Evolutionary conservation across 2,888 invertebrate species (phyloP), one percentile per base, ranked within the genome.

Genomic region (Leucophenga montana): DNA sequence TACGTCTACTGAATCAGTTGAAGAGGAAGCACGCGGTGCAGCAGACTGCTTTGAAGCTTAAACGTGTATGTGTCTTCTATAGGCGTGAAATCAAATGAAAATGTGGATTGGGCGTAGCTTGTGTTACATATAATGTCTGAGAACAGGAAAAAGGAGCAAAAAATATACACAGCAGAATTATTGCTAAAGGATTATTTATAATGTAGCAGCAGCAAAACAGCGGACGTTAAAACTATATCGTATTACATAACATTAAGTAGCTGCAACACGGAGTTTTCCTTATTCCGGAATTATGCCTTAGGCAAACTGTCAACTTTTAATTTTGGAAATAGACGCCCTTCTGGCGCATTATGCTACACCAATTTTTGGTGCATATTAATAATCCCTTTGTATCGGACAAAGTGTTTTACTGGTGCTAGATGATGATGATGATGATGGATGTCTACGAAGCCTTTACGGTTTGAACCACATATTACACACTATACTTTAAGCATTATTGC

Each of bases 41-140:
- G 65, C 85, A 86, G 72, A 81, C 89, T 75, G 89, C 89, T 71
- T 75, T 89, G 11, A 89, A 88, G 81, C 67, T 89, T 71, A 89
- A 89, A 85, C 87, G 88, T 84, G 88, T 89, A 88, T 79, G 88
- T 86, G 83, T 85, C 66, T 68, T 85, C 66, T 68, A 67, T 64
- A 13, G 8, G 11, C 18, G 16, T 18, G 11, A 64, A n/a, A 27
- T 16, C n/a, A 18, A 48, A 39, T 61, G 48, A 48, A n/a, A n/a
- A 48, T 50, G 31, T 22, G 16, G 6, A n/a, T n/a, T 61, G 61
- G 20, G 39, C 16, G 27, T 56, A 27, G 22, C 56, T 22, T 14
- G 22, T 56, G 56, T 18, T 67, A 66, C 56, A 59, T 64, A 59
- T 64, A 75, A 9, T 50, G 22, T 22, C 31, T 64, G 65, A 53